These are phyloP conservation scores for Oxyruncus cristatus DNA, from an alignment of 2,113 vertebrate genomes.

Conservation along the genomic window DNA sequence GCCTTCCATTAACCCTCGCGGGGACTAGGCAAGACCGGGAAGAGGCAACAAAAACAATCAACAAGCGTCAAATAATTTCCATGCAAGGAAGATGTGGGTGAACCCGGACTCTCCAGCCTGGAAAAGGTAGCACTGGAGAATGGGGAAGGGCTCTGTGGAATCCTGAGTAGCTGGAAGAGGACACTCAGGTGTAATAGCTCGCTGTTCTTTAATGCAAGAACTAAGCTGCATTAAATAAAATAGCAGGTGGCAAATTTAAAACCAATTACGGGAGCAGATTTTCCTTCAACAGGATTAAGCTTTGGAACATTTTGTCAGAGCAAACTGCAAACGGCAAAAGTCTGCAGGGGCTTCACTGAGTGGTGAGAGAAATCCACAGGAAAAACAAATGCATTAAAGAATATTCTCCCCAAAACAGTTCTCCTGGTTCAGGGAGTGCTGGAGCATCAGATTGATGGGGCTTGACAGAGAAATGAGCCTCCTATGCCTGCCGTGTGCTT, in stretches of 20 bases:
- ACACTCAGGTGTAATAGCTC: not conserved
- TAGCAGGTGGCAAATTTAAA: not conserved
- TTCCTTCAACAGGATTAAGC: not conserved
- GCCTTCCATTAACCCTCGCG: not conserved
- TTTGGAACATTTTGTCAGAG: not conserved
- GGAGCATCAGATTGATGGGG: accelerated
- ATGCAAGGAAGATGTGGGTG: not conserved
- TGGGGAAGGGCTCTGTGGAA: not conserved
- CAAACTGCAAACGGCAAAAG: not conserved
- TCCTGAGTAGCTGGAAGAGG: not conserved
- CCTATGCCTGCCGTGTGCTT: not conserved
- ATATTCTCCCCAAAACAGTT: not conserved
- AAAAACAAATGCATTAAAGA: not conserved
- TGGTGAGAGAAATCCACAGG: not conserved
- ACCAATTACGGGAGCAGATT: not conserved
- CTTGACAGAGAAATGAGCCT: not conserved
- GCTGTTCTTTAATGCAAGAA: not conserved
- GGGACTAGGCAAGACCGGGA: not conserved
- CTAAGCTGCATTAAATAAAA: not conserved
- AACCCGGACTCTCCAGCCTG: not conserved
- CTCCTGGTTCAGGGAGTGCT: not conserved
- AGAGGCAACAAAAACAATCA: not conserved
- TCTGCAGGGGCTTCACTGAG: not conserved
- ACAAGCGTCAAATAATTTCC: not conserved
- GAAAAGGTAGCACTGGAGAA: too few species aligned